Percentiles rank a stretch among this genome's conserved stretches.
These are phyloP conservation scores for Linnaemya tessellans DNA, from an alignment of 2,888 invertebrate genomes.

Conservation along the genomic window DNA sequence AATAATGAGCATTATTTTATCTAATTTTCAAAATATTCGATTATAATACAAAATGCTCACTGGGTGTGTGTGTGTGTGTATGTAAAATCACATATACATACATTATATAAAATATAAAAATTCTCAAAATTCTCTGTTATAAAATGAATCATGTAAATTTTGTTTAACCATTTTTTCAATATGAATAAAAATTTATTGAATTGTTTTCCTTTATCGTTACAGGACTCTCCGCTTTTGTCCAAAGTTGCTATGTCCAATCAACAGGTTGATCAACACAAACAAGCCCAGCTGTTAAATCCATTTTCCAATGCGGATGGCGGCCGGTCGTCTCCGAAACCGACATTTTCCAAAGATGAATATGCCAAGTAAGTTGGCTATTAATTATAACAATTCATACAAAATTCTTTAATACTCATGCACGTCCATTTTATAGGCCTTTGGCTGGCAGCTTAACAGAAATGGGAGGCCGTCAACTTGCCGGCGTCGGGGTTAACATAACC, in stretches of 20 bases:
- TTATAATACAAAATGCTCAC: too few species aligned
- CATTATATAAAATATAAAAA: too few species aligned
- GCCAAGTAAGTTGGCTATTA: conserved; percentile 88
- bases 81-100: too few species aligned
- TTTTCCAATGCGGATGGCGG: conserved; percentile 86
- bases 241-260: conserved; percentile 94
- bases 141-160: conserved; percentile 45
- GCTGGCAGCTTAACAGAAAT: conserved; percentile 95
- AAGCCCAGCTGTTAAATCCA: conserved; percentile 92
- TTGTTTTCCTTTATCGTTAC: conserved; percentile 70
- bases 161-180: not conserved
- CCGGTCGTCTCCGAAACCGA: conserved; percentile 86
- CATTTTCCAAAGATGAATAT: conserved; percentile 93
- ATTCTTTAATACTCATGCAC: not conserved
- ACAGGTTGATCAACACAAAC: conserved; percentile 89
- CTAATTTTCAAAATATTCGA: too few species aligned
- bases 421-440: conserved; percentile 87
- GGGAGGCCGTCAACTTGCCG: too few species aligned
- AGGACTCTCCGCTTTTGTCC: conserved; percentile 91
- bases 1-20: too few species aligned
- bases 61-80: too few species aligned
- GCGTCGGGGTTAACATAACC: too few species aligned
- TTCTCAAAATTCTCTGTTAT: conserved; percentile 28
- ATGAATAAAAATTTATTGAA: not conserved
- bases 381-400: not conserved